Base-by-base conservation (phyloP, 2,797 vertebrate genomes). In the Mustela erminea region DNA sequence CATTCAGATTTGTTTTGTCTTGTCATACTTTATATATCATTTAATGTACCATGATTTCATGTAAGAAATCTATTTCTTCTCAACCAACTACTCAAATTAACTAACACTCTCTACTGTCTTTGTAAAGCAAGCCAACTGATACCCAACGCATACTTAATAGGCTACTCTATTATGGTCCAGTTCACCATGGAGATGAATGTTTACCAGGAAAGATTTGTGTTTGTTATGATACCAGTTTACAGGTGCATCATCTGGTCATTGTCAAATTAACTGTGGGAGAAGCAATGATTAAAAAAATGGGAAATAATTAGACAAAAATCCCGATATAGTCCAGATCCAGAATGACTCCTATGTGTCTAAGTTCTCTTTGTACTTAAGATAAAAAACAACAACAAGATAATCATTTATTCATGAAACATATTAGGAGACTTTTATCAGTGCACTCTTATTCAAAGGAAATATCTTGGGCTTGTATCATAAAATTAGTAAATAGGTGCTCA, bases 1-100 rank as follows among this genome's bases (percentile, higher is more conserved):
- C 72, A 29, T 82, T 92, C 41, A 90, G 4, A 74, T 90, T 54
- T 89, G 10, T 74, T 85, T 74, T 88, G 49, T 81, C 70, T 21
- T 32, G 3, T 92, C 78, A 52, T 66, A 75, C 25, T 96, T 96
- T 82, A 92, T 70, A 60, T 86, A 41, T 83, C 60, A 92, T 95
- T 87, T 87, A 92, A 35, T 84, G 1, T 68, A 60, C 35, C 41
- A 83, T 82, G 41, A 78, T 87, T 35, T 91, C 56, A 64, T 60
- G 41, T 64, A 81, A 96, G 41, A 89, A 93, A 89, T 9, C 11
- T 43, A 10, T 78, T 93, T 87, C 56, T 23, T 66, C 25, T 70
- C 52, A 96, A 62, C 29, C 17, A 87, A 62, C 27, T 83, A 29
- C 72, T 35, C 35, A 86, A 92, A 54, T 60, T 82, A 77, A 87